Percentiles rank a stretch among this genome's conserved stretches.
These are phyloP conservation scores for Apteryx mantelli DNA, from an alignment of 2,113 vertebrate genomes.

Conservation along the genomic window DNA sequence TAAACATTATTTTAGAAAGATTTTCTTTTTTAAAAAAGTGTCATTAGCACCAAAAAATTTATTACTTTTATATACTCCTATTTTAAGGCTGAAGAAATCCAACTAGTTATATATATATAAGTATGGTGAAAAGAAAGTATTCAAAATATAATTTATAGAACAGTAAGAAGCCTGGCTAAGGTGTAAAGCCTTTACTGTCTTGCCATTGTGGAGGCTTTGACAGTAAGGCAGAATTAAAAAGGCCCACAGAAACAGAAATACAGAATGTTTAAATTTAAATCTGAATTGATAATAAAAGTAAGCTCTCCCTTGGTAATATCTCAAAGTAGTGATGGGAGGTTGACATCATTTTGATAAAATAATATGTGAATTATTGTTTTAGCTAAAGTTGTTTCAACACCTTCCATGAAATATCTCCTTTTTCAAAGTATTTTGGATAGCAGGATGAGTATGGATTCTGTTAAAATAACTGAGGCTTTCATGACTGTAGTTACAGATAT, in stretches of 20 bases:
- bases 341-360: background rate
- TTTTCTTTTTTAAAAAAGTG: background rate
- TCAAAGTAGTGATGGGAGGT: background rate
- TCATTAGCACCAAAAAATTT: background rate
- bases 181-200: background rate
- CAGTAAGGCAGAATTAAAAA: background rate
- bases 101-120: background rate
- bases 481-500: background rate
- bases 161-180: background rate
- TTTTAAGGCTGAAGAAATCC: background rate
- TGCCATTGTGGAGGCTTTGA: background rate
- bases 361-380: background rate
- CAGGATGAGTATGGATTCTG: background rate
- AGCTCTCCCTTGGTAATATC: background rate
- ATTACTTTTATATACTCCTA: background rate
- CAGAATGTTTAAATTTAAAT: background rate
- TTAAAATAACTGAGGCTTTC: background rate
- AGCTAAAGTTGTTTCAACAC: background rate
- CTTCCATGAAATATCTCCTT: background rate
- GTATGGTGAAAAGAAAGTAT: background rate
- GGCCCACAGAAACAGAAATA: background rate
- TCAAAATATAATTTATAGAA: background rate
- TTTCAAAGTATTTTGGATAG: background rate
- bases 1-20: background rate
- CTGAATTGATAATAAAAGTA: background rate